A percentile compares a stretch with the other conserved stretches of the same genome.
These are phyloP conservation scores for Caenorhabditis sp. DNA, from an alignment of 2,888 invertebrate species.

Conservation along the genomic window DNA sequence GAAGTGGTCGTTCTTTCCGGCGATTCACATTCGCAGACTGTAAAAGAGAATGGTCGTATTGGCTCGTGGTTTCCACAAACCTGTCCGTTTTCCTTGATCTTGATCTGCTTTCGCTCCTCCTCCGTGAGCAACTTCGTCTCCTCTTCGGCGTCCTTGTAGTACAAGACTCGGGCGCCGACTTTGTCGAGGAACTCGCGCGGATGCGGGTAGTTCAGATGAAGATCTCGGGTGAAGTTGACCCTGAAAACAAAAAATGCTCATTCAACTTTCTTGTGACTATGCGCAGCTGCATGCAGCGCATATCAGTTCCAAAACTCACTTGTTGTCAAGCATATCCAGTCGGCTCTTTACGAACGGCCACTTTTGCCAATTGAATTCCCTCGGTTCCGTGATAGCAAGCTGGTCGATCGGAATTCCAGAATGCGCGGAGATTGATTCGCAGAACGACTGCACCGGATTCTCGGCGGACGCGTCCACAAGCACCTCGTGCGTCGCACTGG, in stretches of 20 bases:
- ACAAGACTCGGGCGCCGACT: slow-evolving; percentile 54
- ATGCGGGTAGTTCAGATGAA: not conserved
- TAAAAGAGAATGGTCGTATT: too few species aligned
- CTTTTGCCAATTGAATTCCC: slow-evolving; percentile 57
- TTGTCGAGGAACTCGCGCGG: slow-evolving; percentile 26
- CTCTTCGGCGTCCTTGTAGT: slow-evolving; percentile 67
- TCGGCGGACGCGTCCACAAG: slow-evolving; percentile 38
- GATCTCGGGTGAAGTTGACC: slow-evolving; percentile 29
- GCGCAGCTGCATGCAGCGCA: too few species aligned
- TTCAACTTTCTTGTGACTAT: too few species aligned
- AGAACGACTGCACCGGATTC: slow-evolving; percentile 36
- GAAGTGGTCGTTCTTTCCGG: slow-evolving; percentile 70
- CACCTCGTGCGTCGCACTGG: slow-evolving; percentile 51
- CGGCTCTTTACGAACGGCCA: slow-evolving; percentile 65
- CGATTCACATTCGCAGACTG: slow-evolving; percentile 39
- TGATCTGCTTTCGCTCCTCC: slow-evolving; percentile 71
- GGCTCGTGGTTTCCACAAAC: too few species aligned
- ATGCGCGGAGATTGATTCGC: slow-evolving; percentile 34
- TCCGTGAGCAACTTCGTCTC: slow-evolving; percentile 63
- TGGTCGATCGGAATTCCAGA: slow-evolving; percentile 59
- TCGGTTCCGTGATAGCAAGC: slow-evolving; percentile 58
- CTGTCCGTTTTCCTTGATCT: slow-evolving; percentile 63
- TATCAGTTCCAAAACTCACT: slow-evolving; percentile 22
- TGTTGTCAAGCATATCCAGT: slow-evolving; percentile 62
- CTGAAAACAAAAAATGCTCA: slow-evolving; percentile 10